Evolutionary conservation across 2,888 invertebrate species (phyloP), one percentile per base, ranked within the genome.

Genomic region (Mythimna vitellina): DNA sequence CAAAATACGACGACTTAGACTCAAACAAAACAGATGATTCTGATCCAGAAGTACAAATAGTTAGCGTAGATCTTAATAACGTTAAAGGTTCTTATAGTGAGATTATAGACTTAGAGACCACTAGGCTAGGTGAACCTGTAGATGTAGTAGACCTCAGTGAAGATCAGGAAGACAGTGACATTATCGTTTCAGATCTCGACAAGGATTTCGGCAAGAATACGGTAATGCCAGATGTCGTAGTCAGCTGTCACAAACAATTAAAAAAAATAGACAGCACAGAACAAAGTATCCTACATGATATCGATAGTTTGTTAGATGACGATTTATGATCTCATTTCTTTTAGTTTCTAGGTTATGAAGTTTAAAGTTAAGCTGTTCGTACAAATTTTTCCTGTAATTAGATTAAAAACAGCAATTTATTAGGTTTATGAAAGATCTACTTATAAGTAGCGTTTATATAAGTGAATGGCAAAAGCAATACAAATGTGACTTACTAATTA

Each of bases 81-180:
- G 67, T 70, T 42, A 38, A 46, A 51, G 82, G 75, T 56, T 89
- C 89, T 14, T 92, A 92, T 79, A 90, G 82, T 76, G 94, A 94
- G 57, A 83, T 95, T 22, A 93, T 95, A 80, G 94, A 94, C 69
- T 86, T 95, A 62, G 94, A 94, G 17, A 81, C 89, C 0, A 85
- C 89, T 29, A 92, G 89, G 66, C 78, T 92, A 63, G 91, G 87
- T 22, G 92, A 92, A 20, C 89, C 91, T 0, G 84, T 94, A 38
- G 95, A 94, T 71, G 88, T 95, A 6, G 95, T 95, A 0, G 95
- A 96, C 74, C 83, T 95, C 3, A 95, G 95, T 73, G 95, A 94
- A 29, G 94, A 95, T 20, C 83, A 78, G 25, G 94, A 93, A 0
- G 93, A 93, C 14, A 85, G 82, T 79, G 93, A 93, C 53, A 88